Conservation (phyloP, 2,888 invertebrate species). For the Caradrina clavipalpis region DNA sequence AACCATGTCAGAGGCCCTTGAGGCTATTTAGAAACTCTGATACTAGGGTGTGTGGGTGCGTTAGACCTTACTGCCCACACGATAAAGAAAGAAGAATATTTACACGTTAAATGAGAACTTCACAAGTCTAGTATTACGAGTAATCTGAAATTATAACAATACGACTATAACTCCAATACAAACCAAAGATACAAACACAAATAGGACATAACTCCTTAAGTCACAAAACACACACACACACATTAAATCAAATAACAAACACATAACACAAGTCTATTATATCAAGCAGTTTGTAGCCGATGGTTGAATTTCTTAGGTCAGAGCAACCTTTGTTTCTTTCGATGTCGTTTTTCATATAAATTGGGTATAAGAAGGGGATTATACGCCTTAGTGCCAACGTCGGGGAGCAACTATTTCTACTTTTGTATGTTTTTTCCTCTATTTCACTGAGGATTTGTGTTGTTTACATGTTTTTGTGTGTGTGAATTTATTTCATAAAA, state of each 20-base stretch:
- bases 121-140: too few species aligned
- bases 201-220: background rate
- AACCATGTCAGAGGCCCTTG: too few species aligned
- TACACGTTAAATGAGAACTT: too few species aligned
- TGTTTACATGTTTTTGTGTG: conserved; percentile 40
- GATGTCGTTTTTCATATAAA: conserved; percentile 66
- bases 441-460: conserved; percentile 46
- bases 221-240: conserved; percentile 9
- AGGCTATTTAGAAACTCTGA: too few species aligned
- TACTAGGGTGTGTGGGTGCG: too few species aligned
- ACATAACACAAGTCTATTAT: conserved; percentile 32
- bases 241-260: conserved; percentile 41
- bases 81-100: too few species aligned
- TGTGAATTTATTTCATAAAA: conserved; percentile 7
- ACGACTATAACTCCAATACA: background rate
- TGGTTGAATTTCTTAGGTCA: conserved; percentile 47
- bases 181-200: background rate
- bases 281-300: conserved; percentile 39
- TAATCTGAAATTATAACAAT: background rate
- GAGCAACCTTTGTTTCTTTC: conserved; percentile 51
- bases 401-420: conserved; percentile 53
- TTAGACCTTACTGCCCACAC: too few species aligned
- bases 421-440: conserved; percentile 48
- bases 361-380: conserved; percentile 61
- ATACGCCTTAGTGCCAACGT: conserved; percentile 57